These are phyloP conservation scores for Todiramphus chloris DNA, from an alignment of 2,113 vertebrate genomes.

Conservation along the genomic window DNA sequence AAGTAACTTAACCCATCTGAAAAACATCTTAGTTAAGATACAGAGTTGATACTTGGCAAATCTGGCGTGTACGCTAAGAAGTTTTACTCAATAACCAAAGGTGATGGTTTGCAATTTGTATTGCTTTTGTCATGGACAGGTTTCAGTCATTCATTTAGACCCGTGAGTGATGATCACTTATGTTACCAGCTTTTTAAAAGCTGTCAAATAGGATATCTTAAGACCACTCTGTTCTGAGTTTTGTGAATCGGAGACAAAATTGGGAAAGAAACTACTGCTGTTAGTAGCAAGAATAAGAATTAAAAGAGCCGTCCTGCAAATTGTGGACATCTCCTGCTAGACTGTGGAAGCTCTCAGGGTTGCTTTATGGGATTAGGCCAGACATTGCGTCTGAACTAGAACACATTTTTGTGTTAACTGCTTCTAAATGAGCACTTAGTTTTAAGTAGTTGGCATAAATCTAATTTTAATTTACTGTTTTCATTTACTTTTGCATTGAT, in stretches of 20 bases:
- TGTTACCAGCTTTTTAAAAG: background rate
- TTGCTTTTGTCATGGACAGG: background rate
- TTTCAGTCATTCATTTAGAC: background rate
- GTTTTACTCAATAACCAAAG: background rate
- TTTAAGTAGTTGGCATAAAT: conserved; percentile 59
- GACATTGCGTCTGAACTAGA: conserved; percentile 5
- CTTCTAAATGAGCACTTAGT: conserved; percentile 56
- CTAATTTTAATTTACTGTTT: conserved; percentile 53
- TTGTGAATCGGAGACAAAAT: background rate
- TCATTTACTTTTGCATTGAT: conserved; percentile 55
- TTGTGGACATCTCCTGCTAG: background rate
- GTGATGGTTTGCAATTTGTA: background rate
- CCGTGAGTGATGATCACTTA: background rate
- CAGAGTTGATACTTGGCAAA: background rate
- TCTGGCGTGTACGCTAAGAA: background rate
- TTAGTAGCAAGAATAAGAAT: conserved; percentile 1
- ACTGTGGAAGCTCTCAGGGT: background rate
- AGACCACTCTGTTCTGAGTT: background rate
- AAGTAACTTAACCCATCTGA: conserved; percentile 14
- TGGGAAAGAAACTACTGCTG: background rate
- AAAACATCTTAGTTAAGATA: background rate
- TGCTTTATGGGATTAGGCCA: conserved; percentile 18
- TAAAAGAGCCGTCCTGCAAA: background rate
- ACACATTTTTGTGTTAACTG: conserved; percentile 51
- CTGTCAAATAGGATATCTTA: background rate